Evolutionary conservation across 1,140 invertebrate genomes (phyloP).

Genomic region (Penaeus chinensis): DNA sequence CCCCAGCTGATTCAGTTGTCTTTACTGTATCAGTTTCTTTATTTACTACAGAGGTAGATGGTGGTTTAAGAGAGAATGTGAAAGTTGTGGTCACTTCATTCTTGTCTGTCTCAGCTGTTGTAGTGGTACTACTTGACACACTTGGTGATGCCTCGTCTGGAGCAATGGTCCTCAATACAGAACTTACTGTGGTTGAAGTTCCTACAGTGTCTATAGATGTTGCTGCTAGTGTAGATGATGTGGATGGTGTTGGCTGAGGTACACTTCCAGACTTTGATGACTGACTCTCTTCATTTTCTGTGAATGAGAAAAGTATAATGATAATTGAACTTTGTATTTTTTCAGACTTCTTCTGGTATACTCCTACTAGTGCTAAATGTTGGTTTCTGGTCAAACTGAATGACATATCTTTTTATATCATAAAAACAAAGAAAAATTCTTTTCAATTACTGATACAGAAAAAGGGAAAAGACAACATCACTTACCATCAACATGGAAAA

Average conservation of each 20-base stretch:
- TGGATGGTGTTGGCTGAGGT: not conserved
- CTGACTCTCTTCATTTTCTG: conserved; percentile 10
- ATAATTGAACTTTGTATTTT: not conserved
- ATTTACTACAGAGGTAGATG: not conserved
- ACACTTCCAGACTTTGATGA: conserved; percentile 11
- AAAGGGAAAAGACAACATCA: too few relatives aligned
- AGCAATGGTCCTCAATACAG: too few relatives aligned
- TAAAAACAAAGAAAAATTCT: too few relatives aligned
- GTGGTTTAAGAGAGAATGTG: conserved; percentile 11
- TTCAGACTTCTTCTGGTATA: not conserved
- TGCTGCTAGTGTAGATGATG: not conserved
- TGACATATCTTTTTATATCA: too few relatives aligned
- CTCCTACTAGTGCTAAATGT: not conserved
- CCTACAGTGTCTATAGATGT: not conserved
- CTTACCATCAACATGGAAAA: conserved; percentile 41
- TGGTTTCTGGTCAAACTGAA: too few relatives aligned
- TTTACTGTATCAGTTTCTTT: not conserved
- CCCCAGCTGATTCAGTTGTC: not conserved
- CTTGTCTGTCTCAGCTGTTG: not conserved
- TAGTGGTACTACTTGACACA: not conserved
- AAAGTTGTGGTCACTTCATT: conserved; percentile 12
- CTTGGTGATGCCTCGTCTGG: not conserved
- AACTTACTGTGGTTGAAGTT: too few relatives aligned
- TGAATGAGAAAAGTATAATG: not conserved
- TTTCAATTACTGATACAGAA: too few relatives aligned